Conservation (phyloP, 2,113 vertebrate species). For the Aptenodytes patagonicus region DNA sequence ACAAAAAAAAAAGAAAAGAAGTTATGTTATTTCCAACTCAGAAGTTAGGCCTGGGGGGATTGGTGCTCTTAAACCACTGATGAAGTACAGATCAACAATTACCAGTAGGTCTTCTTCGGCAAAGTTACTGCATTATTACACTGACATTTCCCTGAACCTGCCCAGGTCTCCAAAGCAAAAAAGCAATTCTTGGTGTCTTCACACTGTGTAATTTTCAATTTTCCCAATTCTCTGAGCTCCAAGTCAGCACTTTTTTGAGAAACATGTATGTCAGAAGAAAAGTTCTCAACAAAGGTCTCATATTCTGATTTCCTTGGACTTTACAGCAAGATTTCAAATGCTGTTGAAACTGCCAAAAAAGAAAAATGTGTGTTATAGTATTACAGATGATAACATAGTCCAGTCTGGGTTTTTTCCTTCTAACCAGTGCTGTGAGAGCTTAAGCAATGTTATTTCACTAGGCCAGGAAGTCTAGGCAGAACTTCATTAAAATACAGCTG, state of each 20-base stretch:
- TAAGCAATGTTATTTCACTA: constrained; percentile 53
- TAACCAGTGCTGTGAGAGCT: constrained; percentile 39
- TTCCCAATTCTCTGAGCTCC: constrained; percentile 39
- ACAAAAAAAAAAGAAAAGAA: not conserved
- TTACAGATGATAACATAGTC: constrained; percentile 67
- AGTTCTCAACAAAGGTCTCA: constrained; percentile 60
- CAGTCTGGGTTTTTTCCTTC: constrained; percentile 52
- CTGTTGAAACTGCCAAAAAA: constrained; percentile 43
- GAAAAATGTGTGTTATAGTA: constrained; percentile 63
- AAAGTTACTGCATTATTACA: not conserved
- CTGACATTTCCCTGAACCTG: constrained; percentile 39
- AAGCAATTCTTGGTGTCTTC: not conserved
- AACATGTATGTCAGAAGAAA: constrained; percentile 67
- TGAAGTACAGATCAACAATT: not conserved
- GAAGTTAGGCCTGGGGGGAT: not conserved
- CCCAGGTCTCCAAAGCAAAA: not conserved
- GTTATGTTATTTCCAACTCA: not conserved
- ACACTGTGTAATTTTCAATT: constrained; percentile 39
- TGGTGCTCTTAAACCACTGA: not conserved
- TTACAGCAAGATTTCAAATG: constrained; percentile 55
- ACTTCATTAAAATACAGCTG: constrained; percentile 30
- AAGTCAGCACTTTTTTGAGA: constrained; percentile 58
- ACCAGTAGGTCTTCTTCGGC: not conserved
- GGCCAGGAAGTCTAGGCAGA: constrained; percentile 22
- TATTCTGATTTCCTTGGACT: constrained; percentile 77